These are phyloP conservation scores for Dendroctonus valens DNA, from an alignment of 1,140 invertebrate genomes.

Conservation along the genomic window DNA sequence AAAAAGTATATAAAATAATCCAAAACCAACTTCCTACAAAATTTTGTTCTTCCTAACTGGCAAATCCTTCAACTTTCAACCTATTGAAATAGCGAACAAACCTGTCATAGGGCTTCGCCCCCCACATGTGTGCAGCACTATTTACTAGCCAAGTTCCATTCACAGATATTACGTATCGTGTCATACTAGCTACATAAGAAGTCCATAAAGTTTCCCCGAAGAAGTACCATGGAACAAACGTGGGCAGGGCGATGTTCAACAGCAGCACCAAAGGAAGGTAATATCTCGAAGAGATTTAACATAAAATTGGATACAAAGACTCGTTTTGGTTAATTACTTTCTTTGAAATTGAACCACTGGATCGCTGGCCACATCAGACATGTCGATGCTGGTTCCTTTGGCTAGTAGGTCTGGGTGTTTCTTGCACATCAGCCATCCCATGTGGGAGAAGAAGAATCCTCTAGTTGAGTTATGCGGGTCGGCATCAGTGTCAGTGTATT, in stretches of 20 bases:
- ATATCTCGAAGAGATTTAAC: constrained; percentile 54
- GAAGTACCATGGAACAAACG: constrained; percentile 64
- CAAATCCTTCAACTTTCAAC: too few species aligned
- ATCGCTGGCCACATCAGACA: constrained; percentile 74
- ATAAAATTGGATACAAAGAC: neutral
- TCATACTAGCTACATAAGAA: constrained; percentile 55
- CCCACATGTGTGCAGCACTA: constrained; percentile 74
- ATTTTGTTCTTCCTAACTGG: too few species aligned
- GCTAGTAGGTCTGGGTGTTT: constrained; percentile 83
- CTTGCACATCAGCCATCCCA: constrained; percentile 84
- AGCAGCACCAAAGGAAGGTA: constrained; percentile 70
- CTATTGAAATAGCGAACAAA: constrained; percentile 45
- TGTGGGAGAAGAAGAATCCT: constrained; percentile 91
- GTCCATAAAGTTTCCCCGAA: constrained; percentile 56
- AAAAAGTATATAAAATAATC: too few species aligned
- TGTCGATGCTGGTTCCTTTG: constrained; percentile 77
- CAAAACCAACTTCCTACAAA: too few species aligned
- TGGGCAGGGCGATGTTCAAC: constrained; percentile 72
- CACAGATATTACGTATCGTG: constrained; percentile 63
- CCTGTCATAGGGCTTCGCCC: constrained; percentile 74
- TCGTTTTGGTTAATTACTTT: constrained; percentile 49
- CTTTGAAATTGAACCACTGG: constrained; percentile 66
- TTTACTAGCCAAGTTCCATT: constrained; percentile 80
- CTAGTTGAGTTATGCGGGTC: constrained; percentile 85
- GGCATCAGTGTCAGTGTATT: constrained; percentile 87